phyloP scores from a whole-genome alignment of 2,888 invertebrate genomes.

The Cerastis rubricosa region DNA sequence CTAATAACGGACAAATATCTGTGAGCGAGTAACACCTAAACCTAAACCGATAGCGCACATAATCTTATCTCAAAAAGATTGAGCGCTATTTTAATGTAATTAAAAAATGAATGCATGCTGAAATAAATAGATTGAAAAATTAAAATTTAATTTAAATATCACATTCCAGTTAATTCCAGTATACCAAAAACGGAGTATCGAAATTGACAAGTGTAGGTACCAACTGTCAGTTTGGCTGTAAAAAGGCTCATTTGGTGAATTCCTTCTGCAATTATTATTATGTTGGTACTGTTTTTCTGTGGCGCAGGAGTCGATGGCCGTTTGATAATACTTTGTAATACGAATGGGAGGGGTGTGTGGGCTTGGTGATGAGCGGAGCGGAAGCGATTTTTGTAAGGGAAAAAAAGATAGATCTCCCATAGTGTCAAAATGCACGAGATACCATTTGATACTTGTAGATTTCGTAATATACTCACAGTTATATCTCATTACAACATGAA shows the following conservation, averaged over 20 bases:
- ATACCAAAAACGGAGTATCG: neutral
- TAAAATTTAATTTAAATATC: too few relatives aligned
- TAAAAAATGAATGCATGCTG: too few relatives aligned
- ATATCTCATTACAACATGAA: neutral
- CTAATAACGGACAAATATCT: too few relatives aligned
- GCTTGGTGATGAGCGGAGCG: constrained; percentile 53
- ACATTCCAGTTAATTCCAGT: constrained; percentile 22
- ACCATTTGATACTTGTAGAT: neutral
- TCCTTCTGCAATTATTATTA: constrained; percentile 47
- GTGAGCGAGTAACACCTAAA: too few relatives aligned
- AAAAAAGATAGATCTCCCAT: neutral
- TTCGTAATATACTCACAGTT: neutral
- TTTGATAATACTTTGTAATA: constrained; percentile 68
- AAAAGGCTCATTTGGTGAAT: constrained; percentile 59
- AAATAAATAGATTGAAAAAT: too few relatives aligned
- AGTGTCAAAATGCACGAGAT: neutral
- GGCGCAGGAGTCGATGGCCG: constrained; percentile 65
- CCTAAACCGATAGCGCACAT: too few relatives aligned
- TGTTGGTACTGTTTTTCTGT: constrained; percentile 63
- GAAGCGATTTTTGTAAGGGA: constrained; percentile 18
- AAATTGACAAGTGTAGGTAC: constrained; percentile 34
- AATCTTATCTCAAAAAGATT: too few relatives aligned
- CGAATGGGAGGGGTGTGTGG: constrained; percentile 33
- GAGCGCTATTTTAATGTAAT: too few relatives aligned
- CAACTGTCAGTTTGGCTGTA: constrained; percentile 33